Conservation (phyloP, 2,797 vertebrate genomes). For the Pseudocheirus occidentalis region DNA sequence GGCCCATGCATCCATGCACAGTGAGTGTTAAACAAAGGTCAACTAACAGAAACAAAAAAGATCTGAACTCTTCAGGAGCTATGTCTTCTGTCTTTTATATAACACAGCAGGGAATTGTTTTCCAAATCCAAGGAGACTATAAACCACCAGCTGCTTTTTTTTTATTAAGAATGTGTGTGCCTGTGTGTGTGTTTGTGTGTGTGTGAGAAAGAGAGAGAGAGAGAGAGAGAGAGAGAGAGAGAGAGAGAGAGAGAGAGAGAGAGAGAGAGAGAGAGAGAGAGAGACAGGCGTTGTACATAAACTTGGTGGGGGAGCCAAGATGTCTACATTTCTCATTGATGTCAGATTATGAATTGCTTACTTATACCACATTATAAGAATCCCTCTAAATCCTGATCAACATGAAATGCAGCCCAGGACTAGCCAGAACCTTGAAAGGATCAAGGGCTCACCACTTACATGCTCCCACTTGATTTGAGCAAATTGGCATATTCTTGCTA, state of each 20-base stretch:
- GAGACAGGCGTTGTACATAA: not conserved
- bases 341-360: not conserved
- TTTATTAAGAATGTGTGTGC: not conserved
- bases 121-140: not conserved
- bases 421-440: not conserved
- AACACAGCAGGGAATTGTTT: not conserved
- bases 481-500: not conserved
- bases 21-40: not conserved
- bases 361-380: not conserved
- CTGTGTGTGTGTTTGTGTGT: not conserved
- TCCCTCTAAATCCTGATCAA: not conserved
- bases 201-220: not conserved
- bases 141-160: not conserved
- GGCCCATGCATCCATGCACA: not conserved
- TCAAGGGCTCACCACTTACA: not conserved
- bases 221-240: not conserved
- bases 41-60: not conserved
- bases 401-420: not conserved
- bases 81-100: not conserved
- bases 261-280: no score
- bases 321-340: not conserved
- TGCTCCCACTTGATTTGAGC: not conserved
- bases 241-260: no score
- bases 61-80: not conserved
- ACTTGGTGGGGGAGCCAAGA: not conserved